These are phyloP conservation scores for Passer domesticus DNA, from an alignment of 2,113 vertebrate genomes.

Conservation along the genomic window DNA sequence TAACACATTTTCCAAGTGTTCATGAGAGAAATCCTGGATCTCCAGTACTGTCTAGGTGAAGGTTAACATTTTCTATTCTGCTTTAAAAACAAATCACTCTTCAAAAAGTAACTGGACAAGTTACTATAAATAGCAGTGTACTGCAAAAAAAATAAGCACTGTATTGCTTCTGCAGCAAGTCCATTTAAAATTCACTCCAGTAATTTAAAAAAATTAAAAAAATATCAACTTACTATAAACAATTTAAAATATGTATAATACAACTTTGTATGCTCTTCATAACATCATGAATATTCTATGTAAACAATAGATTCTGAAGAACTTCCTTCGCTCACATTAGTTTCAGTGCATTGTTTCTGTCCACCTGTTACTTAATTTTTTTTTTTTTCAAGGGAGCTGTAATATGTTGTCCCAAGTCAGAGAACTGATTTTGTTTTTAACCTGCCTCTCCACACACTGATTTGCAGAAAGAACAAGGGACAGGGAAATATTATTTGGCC, in stretches of 20 bases:
- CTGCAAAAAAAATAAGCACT: constrained; percentile 72
- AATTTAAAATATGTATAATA: constrained; percentile 84
- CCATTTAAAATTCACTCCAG: constrained; percentile 76
- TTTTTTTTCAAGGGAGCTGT: neutral
- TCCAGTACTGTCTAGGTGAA: constrained; percentile 23
- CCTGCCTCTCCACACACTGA: constrained; percentile 13
- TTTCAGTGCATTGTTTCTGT: constrained; percentile 61
- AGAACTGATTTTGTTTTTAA: constrained; percentile 39
- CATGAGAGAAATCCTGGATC: constrained; percentile 12
- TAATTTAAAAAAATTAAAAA: constrained; percentile 82
- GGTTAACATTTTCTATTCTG: constrained; percentile 43
- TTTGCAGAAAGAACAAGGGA: constrained; percentile 12
- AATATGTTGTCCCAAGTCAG: constrained; percentile 11
- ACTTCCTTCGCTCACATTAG: constrained; percentile 53
- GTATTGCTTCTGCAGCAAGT: constrained; percentile 69
- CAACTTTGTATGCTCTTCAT: constrained; percentile 71
- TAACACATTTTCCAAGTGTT: neutral
- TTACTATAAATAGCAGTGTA: constrained; percentile 74
- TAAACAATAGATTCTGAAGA: constrained; percentile 70
- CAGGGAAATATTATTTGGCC: constrained; percentile 23
- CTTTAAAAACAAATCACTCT: constrained; percentile 49
- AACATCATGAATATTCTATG: constrained; percentile 71
- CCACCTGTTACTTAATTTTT: neutral
- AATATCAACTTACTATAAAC: constrained; percentile 84
- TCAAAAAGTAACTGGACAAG: constrained; percentile 60